Evolutionary conservation across 2,113 vertebrate genomes (phyloP).

Genomic region (Corythaixoides concolor): DNA sequence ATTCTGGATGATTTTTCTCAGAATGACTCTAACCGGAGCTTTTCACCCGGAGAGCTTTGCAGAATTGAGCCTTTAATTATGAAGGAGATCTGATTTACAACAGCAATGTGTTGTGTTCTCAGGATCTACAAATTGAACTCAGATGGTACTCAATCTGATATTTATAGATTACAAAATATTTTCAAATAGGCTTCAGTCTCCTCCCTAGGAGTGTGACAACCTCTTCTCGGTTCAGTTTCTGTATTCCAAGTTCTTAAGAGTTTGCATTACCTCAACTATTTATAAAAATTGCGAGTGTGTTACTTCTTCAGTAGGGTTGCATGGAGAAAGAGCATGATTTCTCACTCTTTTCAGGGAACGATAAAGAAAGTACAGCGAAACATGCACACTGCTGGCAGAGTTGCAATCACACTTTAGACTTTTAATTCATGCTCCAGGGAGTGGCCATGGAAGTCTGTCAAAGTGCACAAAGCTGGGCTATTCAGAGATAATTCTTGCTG

Average conservation of each 20-base stretch:
- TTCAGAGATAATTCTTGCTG: neutral
- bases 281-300: neutral
- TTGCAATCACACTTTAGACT: neutral
- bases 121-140: neutral
- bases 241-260: neutral
- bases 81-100: neutral
- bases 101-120: rapidly evolving
- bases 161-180: neutral
- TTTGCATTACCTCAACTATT: neutral
- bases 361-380: neutral
- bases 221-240: neutral
- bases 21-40: neutral
- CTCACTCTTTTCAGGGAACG: neutral
- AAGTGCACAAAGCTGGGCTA: neutral
- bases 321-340: neutral
- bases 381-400: neutral
- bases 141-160: neutral
- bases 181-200: neutral
- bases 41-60: neutral
- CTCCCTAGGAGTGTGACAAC: neutral
- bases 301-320: neutral
- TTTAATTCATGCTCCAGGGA: neutral
- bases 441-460: neutral
- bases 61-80: neutral
- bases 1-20: neutral